These are phyloP conservation scores for Hymenochirus boettgeri DNA, from an alignment of 2,113 vertebrate species.

Conservation along the genomic window DNA sequence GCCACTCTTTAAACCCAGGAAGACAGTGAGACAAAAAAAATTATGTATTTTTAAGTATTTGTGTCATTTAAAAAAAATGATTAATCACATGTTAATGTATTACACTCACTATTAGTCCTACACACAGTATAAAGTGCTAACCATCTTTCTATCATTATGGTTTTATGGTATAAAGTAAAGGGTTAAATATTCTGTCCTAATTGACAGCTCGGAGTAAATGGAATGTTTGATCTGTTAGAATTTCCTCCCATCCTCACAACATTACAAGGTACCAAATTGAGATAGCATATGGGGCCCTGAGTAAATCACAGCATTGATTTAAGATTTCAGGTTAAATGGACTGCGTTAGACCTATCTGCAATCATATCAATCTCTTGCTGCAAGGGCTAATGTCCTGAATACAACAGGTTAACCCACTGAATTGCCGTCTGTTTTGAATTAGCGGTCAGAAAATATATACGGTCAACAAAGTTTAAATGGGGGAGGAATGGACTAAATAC, in stretches of 20 bases:
- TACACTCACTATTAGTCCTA: too few species aligned
- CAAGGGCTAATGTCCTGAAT: slow-evolving; percentile 26
- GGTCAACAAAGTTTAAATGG: background rate
- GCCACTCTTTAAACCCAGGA: too few species aligned
- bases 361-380: slow-evolving; percentile 29
- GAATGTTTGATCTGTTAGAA: background rate
- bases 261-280: background rate
- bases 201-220: background rate
- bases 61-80: too few species aligned
- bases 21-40: too few species aligned
- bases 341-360: slow-evolving; percentile 17
- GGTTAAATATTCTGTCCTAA: too few species aligned
- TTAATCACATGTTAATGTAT: too few species aligned
- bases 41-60: too few species aligned
- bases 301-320: slow-evolving; percentile 7
- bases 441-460: slow-evolving; percentile 10
- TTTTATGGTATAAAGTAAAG: too few species aligned
- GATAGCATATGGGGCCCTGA: background rate
- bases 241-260: background rate
- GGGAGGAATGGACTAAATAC: background rate
- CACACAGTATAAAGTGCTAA: too few species aligned
- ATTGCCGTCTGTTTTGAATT: slow-evolving; percentile 23
- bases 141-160: too few species aligned
- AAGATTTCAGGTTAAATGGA: slow-evolving; percentile 7
- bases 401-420: slow-evolving; percentile 33